These are phyloP conservation scores for Diarsia rubi DNA, from an alignment of 2,888 invertebrate genomes.

Conservation along the genomic window DNA sequence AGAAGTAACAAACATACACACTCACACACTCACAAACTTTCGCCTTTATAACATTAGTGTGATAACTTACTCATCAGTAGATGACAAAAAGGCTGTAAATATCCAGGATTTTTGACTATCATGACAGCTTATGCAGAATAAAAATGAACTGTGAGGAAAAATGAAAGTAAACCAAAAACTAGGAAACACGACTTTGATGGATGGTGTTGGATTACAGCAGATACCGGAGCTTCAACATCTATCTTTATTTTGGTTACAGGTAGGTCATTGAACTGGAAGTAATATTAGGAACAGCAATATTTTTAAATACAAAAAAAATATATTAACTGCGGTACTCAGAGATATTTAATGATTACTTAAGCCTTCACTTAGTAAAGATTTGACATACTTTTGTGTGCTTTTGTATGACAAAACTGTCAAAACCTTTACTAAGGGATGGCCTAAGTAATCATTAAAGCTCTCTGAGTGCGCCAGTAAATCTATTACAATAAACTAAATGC, in stretches of 20 bases:
- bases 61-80: too few species aligned
- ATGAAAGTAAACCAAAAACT: slow-evolving; percentile 35
- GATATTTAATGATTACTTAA: too few species aligned
- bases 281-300: background rate
- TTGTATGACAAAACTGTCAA: too few species aligned
- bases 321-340: too few species aligned
- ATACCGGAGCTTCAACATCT: slow-evolving; percentile 34
- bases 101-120: background rate
- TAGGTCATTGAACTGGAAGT: background rate
- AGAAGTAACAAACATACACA: too few species aligned
- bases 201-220: slow-evolving; percentile 43
- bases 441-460: too few species aligned
- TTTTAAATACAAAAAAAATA: background rate
- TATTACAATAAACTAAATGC: background rate
- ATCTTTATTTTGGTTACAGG: slow-evolving; percentile 35
- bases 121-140: slow-evolving; percentile 19
- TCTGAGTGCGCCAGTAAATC: too few species aligned
- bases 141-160: slow-evolving; percentile 36
- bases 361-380: too few species aligned
- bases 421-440: too few species aligned
- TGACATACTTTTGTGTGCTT: too few species aligned
- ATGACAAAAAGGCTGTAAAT: background rate
- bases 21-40: too few species aligned
- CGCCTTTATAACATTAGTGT: too few species aligned
- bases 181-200: slow-evolving; percentile 47